A percentile compares a stretch with the other conserved stretches of the same genome.
These are phyloP conservation scores for Philereme transversata DNA, from an alignment of 2,888 invertebrate genomes.

Conservation along the genomic window DNA sequence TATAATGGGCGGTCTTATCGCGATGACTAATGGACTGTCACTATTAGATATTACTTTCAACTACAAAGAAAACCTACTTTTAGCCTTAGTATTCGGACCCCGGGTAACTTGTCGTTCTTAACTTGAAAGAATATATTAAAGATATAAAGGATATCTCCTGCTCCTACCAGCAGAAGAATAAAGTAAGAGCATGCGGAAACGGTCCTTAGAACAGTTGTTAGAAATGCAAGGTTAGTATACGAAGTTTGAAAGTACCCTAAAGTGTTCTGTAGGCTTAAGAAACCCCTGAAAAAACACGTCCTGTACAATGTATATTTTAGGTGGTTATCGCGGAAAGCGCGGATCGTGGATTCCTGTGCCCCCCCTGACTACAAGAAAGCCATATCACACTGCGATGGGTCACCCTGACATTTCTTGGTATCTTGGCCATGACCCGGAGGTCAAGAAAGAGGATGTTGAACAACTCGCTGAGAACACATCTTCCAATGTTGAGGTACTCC, in stretches of 20 bases:
- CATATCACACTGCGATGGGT: conserved; percentile 68
- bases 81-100: too few relatives aligned
- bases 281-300: conserved; percentile 18
- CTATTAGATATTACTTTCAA: too few relatives aligned
- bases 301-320: conserved; percentile 31
- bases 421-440: conserved; percentile 76
- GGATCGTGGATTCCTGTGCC: conserved; percentile 54
- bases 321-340: conserved; percentile 30
- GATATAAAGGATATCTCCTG: too few relatives aligned
- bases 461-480: conserved; percentile 57
- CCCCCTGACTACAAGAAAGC: conserved; percentile 58
- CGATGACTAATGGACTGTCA: too few relatives aligned
- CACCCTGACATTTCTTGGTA: conserved; percentile 75
- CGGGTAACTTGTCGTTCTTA: too few relatives aligned
- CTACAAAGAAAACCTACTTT: too few relatives aligned
- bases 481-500: conserved; percentile 68
- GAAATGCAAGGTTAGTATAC: conserved; percentile 15
- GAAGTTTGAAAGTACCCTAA: conserved; percentile 13
- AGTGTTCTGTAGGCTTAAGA: conserved; percentile 7
- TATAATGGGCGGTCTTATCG: too few relatives aligned
- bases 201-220: too few relatives aligned
- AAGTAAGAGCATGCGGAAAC: too few relatives aligned
- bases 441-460: conserved; percentile 78
- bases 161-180: too few relatives aligned
- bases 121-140: too few relatives aligned